Percentiles rank a stretch among this genome's conserved stretches.
Conservation (phyloP, 2,888 invertebrate species). For the Drosophila prostipennis region DNA sequence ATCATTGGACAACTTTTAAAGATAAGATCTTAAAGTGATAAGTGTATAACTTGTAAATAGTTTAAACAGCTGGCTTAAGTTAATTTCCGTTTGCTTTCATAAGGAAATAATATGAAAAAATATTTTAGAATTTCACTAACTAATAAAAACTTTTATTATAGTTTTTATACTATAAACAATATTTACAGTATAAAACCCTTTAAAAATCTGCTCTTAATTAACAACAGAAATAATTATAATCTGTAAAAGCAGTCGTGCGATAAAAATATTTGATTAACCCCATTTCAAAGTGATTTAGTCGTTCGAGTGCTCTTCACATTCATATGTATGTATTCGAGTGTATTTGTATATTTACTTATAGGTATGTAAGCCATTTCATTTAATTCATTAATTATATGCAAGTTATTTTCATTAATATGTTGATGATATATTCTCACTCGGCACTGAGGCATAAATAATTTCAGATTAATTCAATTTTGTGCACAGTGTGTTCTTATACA, state of each 20-base stretch:
- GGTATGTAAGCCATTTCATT: neutral
- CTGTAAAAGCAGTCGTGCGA: neutral
- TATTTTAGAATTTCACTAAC: too few species aligned
- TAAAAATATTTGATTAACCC: constrained; percentile 2
- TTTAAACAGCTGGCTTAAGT: too few species aligned
- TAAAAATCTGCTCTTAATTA: neutral
- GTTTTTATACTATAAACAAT: too few species aligned
- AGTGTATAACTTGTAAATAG: neutral
- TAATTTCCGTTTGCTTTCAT: too few species aligned
- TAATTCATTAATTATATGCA: constrained; percentile 25
- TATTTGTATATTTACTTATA: neutral
- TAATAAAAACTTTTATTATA: too few species aligned
- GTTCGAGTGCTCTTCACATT: neutral
- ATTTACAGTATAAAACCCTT: neutral
- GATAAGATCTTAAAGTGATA: too few species aligned
- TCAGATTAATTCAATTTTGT: constrained; percentile 16
- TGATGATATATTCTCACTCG: constrained; percentile 16
- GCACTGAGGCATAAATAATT: constrained; percentile 27
- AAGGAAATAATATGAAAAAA: too few species aligned
- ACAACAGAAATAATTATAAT: constrained; percentile 3
- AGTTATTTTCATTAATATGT: constrained; percentile 13
- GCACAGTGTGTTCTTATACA: neutral
- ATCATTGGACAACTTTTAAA: neutral
- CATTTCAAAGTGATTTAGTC: constrained; percentile 4
- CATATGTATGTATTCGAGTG: neutral